These are phyloP conservation scores for Ichneumoninae sp. DNA, from an alignment of 2,888 invertebrate species.

Conservation along the genomic window DNA sequence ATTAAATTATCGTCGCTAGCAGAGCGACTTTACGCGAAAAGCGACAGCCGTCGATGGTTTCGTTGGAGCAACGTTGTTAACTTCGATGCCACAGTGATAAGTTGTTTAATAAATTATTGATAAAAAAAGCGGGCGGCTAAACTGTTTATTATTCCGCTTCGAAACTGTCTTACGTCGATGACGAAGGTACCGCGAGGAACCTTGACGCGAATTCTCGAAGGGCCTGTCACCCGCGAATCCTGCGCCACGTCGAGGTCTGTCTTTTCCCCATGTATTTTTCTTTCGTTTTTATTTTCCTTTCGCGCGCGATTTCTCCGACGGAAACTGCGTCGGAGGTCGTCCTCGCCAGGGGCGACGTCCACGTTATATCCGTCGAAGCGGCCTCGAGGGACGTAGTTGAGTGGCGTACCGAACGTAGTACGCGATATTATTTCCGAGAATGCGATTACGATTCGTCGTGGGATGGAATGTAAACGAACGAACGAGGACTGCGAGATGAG, in stretches of 20 bases:
- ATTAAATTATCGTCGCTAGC: too few relatives aligned
- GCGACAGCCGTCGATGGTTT: neutral
- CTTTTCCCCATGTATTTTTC: neutral
- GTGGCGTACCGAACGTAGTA: conserved; percentile 1
- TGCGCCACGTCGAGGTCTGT: neutral
- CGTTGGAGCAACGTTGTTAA: neutral
- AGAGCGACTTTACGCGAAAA: neutral
- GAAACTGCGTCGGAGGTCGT: neutral
- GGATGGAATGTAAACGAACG: conserved; percentile 3
- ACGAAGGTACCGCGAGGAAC: neutral
- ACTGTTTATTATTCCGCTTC: neutral
- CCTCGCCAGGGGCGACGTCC: conserved; percentile 1
- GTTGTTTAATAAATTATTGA: neutral
- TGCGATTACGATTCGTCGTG: conserved; percentile 4
- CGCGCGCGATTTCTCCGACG: neutral
- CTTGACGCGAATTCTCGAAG: conserved; percentile 14
- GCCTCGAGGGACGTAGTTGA: conserved; percentile 6
- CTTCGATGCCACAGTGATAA: neutral
- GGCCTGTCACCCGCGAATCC: neutral
- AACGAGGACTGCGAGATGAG: conserved; percentile 4
- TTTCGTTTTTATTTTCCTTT: neutral
- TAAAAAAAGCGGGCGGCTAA: neutral
- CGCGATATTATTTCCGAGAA: conserved; percentile 16
- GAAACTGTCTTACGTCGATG: neutral
- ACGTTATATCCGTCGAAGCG: conserved; percentile 2